A percentile compares a stretch with the other conserved stretches of the same genome.
These are phyloP conservation scores for Lasiurus borealis DNA, from an alignment of 2,113 vertebrate species.

Conservation along the genomic window DNA sequence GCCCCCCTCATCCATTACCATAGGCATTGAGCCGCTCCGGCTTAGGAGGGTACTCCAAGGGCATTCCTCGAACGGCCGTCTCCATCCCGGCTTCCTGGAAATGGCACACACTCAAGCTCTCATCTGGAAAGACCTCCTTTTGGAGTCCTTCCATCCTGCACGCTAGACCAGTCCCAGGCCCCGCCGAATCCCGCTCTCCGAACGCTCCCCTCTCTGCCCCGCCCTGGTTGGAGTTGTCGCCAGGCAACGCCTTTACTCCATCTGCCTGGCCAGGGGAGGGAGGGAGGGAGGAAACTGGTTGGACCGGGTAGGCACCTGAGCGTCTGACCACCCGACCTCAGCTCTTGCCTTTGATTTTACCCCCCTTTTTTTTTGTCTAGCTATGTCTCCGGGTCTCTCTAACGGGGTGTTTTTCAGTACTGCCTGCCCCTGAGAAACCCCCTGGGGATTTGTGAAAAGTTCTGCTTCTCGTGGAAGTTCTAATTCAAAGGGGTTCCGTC, in stretches of 20 bases:
- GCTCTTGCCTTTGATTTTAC: background rate
- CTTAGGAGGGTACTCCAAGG: no score
- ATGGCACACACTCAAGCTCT: no score
- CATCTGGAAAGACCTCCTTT: no score
- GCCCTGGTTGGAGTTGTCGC: constrained; percentile 33
- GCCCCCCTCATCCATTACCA: no score
- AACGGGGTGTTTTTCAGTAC: background rate
- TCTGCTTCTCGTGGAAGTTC: constrained; percentile 47
- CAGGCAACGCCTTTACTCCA: background rate
- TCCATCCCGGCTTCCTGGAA: no score
- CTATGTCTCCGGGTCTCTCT: background rate
- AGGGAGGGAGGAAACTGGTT: background rate
- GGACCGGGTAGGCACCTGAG: background rate
- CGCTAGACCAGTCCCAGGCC: no score
- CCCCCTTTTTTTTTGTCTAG: background rate
- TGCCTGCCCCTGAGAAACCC: constrained; percentile 35
- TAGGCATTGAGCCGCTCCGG: no score
- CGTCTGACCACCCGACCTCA: background rate
- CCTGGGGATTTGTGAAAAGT: background rate
- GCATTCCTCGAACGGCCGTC: no score
- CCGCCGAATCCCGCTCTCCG: no score
- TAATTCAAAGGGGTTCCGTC: background rate
- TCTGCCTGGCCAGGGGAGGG: background rate
- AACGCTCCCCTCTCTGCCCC: no score
- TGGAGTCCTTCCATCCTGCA: no score